Evolutionary conservation across 1,140 invertebrate species (phyloP), one percentile per base, ranked within the genome.

Genomic region (Neoseiulus cucumeris): DNA sequence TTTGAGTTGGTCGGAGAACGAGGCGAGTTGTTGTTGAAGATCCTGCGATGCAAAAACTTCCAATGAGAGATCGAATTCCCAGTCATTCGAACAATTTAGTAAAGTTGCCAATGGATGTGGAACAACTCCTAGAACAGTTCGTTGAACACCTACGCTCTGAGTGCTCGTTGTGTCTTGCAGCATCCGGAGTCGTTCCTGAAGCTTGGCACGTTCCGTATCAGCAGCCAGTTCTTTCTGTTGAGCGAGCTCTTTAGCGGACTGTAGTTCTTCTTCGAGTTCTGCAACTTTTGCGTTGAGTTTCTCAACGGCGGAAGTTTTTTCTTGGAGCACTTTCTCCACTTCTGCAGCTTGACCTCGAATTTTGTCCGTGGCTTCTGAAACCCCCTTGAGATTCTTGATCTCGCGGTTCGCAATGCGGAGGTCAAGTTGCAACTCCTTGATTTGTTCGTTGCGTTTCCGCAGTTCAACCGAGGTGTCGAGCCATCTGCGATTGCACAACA

Each of bases 161-260:
- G 51, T 59, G 51, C 51, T 59, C 22, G 51, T 59, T 2, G 51
- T 59, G 51, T 59, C 51, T 25, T 25, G 25, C 25, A 59, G 51
- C 51, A 59, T 33, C 22, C 51, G 25, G 22, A 59, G 51, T 12
- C 51, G 51, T 25, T 59, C 51, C 51, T 59, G 25, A 20, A 59
- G 51, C 9, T 33, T 59, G 17, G 51, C 51, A 2, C 22, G 51
- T 25, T 59, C 51, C 17, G 25, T 25, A 1, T 59, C 51, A 59
- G 51, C 51, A 1, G 51, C 51, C 12, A 59, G 9, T 14, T 25
- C 51, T 14, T 25, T 25, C 33, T 59, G 51, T 25, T 25, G 25
- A 29, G 51, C 51, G 4, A 33, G 33, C 1, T 59, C 51, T 20
- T 25, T 25, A 2, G 51, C 22, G 14, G 22, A 17, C 14, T 25